These are phyloP conservation scores for Cylas formicarius DNA, from an alignment of 1,140 invertebrate genomes.

Conservation along the genomic window DNA sequence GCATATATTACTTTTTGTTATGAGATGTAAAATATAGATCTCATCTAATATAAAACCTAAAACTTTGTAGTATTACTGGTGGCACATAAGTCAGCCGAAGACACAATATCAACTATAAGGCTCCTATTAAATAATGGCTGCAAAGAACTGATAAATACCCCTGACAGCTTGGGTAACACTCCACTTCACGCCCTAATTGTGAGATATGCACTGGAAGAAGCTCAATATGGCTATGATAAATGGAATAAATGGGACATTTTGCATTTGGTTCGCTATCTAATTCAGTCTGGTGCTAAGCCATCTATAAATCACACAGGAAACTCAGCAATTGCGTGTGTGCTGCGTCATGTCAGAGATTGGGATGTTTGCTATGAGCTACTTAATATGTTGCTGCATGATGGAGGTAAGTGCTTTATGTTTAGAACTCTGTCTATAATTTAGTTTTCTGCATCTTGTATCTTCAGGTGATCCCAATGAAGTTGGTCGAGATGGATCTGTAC, in stretches of 20 bases:
- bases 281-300: conserved; percentile 57
- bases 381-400: conserved; percentile 62
- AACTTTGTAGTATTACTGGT: conserved; percentile 51
- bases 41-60: too few relatives aligned
- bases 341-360: conserved; percentile 69
- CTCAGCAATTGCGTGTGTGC: conserved; percentile 61
- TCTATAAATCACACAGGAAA: conserved; percentile 66
- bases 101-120: conserved; percentile 57
- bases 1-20: too few relatives aligned
- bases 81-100: conserved; percentile 60
- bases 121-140: conserved; percentile 60
- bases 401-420: conserved; percentile 41
- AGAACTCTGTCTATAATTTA: not conserved
- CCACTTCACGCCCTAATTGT: conserved; percentile 60
- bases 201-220: conserved; percentile 64
- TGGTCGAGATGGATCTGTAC: conserved; percentile 62
- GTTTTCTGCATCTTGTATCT: conserved; percentile 12
- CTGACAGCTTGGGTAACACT: conserved; percentile 61
- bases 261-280: conserved; percentile 54
- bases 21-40: too few relatives aligned
- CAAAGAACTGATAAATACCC: conserved; percentile 63
- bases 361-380: conserved; percentile 66
- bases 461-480: conserved; percentile 58
- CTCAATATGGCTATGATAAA: conserved; percentile 58
- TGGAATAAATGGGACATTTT: conserved; percentile 70